phyloP scores from a whole-genome alignment of 2,888 invertebrate genomes.

The Hedychridium roseum region DNA sequence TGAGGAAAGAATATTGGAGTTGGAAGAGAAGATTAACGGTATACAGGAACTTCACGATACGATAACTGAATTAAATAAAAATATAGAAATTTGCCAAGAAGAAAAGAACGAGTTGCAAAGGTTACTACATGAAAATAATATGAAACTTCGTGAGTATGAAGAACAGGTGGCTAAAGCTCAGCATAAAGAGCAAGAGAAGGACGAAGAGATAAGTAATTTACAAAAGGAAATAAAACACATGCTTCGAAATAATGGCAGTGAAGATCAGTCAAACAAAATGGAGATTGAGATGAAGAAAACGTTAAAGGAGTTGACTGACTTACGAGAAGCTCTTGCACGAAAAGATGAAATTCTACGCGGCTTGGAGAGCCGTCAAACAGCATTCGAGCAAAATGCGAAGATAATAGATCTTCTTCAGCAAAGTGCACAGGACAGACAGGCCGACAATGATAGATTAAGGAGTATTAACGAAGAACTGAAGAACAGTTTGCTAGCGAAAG shows the following conservation, averaged over 20 bases:
- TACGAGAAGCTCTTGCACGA: slow-evolving; percentile 23
- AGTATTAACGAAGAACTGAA: slow-evolving; percentile 34
- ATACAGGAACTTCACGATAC: slow-evolving; percentile 12
- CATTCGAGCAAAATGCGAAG: slow-evolving; percentile 28
- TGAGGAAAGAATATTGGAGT: slow-evolving; percentile 21
- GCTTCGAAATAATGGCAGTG: slow-evolving; percentile 31
- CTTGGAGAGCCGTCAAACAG: slow-evolving; percentile 28
- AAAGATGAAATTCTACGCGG: slow-evolving; percentile 25
- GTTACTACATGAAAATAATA: slow-evolving; percentile 21
- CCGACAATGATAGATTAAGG: slow-evolving; percentile 38
- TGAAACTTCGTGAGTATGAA: slow-evolving; percentile 15
- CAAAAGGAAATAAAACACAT: slow-evolving; percentile 48
- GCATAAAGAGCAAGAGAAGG: slow-evolving; percentile 46
- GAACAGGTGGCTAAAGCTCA: slow-evolving; percentile 24
- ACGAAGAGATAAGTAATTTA: slow-evolving; percentile 47
- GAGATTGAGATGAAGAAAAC: slow-evolving; percentile 43
- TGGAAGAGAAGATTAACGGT: slow-evolving; percentile 22
- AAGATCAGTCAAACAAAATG: slow-evolving; percentile 29
- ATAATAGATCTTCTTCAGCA: slow-evolving; percentile 28
- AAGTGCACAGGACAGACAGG: slow-evolving; percentile 31
- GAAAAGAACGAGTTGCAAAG: slow-evolving; percentile 17
- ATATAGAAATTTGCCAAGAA: slow-evolving; percentile 25
- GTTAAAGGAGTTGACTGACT: slow-evolving; percentile 35
- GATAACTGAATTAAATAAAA: slow-evolving; percentile 23
- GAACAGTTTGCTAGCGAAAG: slow-evolving; percentile 31